A percentile compares a stretch with the other conserved stretches of the same genome.
phyloP scores from a whole-genome alignment of 1,140 invertebrate genomes.

The Metopolophium dirhodum region DNA sequence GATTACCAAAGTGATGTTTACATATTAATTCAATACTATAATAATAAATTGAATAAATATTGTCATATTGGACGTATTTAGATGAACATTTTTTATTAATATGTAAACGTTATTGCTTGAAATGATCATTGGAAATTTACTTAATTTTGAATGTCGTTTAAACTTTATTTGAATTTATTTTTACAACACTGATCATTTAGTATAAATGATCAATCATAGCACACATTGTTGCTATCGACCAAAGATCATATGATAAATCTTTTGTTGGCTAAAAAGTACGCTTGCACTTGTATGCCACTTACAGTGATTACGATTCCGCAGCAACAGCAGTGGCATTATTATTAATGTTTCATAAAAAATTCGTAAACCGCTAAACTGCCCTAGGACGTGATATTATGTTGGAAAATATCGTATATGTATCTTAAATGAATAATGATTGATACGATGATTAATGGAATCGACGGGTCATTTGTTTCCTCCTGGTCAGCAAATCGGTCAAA shows the following conservation, averaged over 20 bases:
- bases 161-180: neutral
- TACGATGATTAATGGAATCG: slow-evolving; percentile 30
- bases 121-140: neutral
- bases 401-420: neutral
- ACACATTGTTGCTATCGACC: neutral
- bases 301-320: neutral
- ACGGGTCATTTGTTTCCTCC: slow-evolving; percentile 36
- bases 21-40: neutral
- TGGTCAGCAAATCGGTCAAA: slow-evolving; percentile 44
- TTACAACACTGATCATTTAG: neutral
- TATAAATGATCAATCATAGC: neutral
- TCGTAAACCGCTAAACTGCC: neutral
- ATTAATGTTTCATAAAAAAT: slow-evolving; percentile 27
- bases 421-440: slow-evolving; percentile 35
- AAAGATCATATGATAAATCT: neutral
- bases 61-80: neutral
- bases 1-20: neutral
- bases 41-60: neutral
- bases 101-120: neutral
- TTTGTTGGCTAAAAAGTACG: neutral
- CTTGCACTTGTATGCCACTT: neutral
- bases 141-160: neutral
- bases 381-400: neutral
- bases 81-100: neutral
- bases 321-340: neutral